These are phyloP conservation scores for Tenebrosternarchus preto DNA, from an alignment of 2,113 vertebrate species.

Conservation along the genomic window DNA sequence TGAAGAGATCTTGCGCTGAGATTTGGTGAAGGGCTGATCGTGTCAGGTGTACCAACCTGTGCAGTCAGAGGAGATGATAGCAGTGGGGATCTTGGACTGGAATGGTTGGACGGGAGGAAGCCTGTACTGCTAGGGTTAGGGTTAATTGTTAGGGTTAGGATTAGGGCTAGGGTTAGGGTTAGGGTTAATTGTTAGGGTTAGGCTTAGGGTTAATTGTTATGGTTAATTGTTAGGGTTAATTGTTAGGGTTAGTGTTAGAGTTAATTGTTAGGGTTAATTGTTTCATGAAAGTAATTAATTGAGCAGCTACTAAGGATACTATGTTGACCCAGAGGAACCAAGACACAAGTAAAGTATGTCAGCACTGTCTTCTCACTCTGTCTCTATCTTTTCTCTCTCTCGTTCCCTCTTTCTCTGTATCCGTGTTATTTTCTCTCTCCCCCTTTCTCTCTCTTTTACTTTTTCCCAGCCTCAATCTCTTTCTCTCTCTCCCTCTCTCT, in stretches of 20 bases:
- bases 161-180: too few relatives aligned
- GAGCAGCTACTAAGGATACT: slow-evolving; percentile 14
- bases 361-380: slow-evolving; percentile 32
- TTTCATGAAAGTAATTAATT: slow-evolving; percentile 42
- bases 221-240: too few relatives aligned
- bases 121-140: slow-evolving; percentile 17
- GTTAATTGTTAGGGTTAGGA: too few relatives aligned
- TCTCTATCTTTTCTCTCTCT: slow-evolving; percentile 24
- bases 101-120: background rate
- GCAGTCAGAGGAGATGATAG: background rate
- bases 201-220: too few relatives aligned
- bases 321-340: slow-evolving; percentile 31
- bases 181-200: too few relatives aligned
- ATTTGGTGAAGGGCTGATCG: background rate
- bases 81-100: background rate
- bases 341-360: slow-evolving; percentile 35
- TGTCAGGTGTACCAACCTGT: background rate
- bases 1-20: background rate
- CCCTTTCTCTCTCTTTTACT: slow-evolving; percentile 34
- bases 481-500: slow-evolving; percentile 22
- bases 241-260: too few relatives aligned
- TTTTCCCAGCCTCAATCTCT: background rate
- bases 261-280: too few relatives aligned
- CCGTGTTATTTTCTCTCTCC: too few relatives aligned
- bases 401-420: background rate